Conservation (phyloP, 2,888 invertebrate genomes). For the Plutella xylostella region DNA sequence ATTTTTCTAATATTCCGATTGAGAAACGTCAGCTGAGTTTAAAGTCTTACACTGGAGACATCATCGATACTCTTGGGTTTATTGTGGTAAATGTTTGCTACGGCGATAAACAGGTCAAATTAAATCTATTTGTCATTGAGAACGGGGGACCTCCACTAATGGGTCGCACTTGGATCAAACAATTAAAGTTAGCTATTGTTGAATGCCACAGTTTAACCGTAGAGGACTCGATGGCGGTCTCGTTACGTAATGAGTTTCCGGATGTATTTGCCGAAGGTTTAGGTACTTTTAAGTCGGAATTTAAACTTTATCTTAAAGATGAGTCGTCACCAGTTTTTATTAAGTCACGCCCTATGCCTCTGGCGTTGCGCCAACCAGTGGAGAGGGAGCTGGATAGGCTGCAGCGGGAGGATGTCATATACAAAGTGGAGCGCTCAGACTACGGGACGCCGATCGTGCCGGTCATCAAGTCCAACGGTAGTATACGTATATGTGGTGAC, state of each 20-base stretch:
- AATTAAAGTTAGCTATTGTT: conserved; percentile 13
- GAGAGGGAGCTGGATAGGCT: not conserved
- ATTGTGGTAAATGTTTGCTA: conserved; percentile 6
- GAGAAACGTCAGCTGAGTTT: conserved; percentile 6
- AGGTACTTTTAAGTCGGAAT: conserved; percentile 12
- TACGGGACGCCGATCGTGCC: conserved; percentile 3
- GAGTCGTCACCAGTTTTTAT: conserved; percentile 7
- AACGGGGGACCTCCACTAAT: conserved; percentile 18
- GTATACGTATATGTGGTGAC: conserved; percentile 20
- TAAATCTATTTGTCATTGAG: conserved; percentile 16
- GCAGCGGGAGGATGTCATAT: not conserved
- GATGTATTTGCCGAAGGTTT: conserved; percentile 13
- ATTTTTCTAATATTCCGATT: conserved; percentile 11
- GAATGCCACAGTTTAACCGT: conserved; percentile 6
- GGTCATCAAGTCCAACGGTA: not conserved
- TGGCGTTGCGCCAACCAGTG: conserved; percentile 2
- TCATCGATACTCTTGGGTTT: conserved; percentile 14
- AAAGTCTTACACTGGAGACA: conserved; percentile 15
- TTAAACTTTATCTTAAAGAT: not conserved
- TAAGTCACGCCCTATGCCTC: not conserved
- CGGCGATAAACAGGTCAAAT: too few species aligned
- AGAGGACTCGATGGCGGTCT: not conserved
- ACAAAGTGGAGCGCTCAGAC: conserved; percentile 2
- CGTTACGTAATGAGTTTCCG: conserved; percentile 12
- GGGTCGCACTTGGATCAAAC: conserved; percentile 17